Evolutionary conservation across 2,797 vertebrate genomes (phyloP), one percentile per base, ranked within the genome.

Genomic region (Lacerta viridis): DNA sequence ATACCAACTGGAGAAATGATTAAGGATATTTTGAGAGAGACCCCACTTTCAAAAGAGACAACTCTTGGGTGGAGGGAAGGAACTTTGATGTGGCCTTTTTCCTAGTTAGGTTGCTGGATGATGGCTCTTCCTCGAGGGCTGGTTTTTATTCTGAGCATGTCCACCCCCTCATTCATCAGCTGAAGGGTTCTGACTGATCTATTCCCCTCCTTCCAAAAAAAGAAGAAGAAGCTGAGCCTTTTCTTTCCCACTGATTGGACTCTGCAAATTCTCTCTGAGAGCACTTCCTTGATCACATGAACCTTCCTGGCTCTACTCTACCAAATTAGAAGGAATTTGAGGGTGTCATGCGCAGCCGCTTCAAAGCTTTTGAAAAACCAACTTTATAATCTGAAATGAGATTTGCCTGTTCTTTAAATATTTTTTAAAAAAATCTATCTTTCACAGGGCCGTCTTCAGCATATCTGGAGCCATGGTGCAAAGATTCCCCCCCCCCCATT

Each of bases 221-320:
- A 33, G 33, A 33, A 71, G 64, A 64, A 92, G 33, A 36, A 90
- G 87, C 81, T 71, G 75, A 94, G 88, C 84, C 90, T 95, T 92
- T 95, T 94, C 94, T 95, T 95, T 97, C 89, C 90, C 88, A 92
- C 94, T 97, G 96, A 97, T 96, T 97, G 96, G 91, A 95, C 95
- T 95, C 91, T 91, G 91, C 83, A 88, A 69, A 94, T 89, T 68
- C 83, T 93, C 90, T 95, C 11, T 18, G 90, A 94, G 93, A 94
- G 93, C 88, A 83, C 87, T 91, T 93, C 92, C 91, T 88, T 96
- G 91, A 96, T 95, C 95, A 90, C 83, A 92, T 94, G 90, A 93
- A 92, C 64, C 74, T 5, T 90, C 50, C 79, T 2, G 88, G 5
- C 91, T 93, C 92, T 90, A 93, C 94, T 95, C 93, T 93, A 89